A percentile compares a stretch with the other conserved stretches of the same genome.
Conservation (phyloP, 2,888 invertebrate genomes). For the Acleris cristana region DNA sequence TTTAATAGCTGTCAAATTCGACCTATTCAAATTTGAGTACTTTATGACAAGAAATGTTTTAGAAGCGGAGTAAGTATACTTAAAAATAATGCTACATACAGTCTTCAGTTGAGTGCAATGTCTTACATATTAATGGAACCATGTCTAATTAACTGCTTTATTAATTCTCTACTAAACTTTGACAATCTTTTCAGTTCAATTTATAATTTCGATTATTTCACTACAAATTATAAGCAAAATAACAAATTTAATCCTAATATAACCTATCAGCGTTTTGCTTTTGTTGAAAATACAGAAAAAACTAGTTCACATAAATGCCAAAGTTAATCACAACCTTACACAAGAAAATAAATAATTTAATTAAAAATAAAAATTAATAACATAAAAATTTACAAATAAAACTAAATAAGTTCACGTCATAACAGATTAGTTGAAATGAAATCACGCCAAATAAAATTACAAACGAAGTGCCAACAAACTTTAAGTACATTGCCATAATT, state of each 20-base stretch:
- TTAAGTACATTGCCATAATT: conserved; percentile 64
- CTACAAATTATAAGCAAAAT: not conserved
- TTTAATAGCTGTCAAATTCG: no score
- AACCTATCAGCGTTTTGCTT: no score
- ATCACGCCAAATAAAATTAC: conserved; percentile 41
- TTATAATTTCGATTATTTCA: not conserved
- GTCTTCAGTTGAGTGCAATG: conserved; percentile 31
- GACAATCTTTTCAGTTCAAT: not conserved
- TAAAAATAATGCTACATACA: conserved; percentile 26
- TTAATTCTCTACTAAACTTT: not conserved
- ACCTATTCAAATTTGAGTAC: no score
- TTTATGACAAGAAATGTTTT: conserved; percentile 16
- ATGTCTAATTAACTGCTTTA: not conserved
- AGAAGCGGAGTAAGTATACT: conserved; percentile 23
- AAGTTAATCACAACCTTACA: conserved; percentile 55
- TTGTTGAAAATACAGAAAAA: conserved; percentile 15
- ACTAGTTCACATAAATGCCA: conserved; percentile 38
- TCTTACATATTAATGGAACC: conserved; percentile 14
- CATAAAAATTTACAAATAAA: conserved; percentile 41
- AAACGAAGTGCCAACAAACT: conserved; percentile 46
- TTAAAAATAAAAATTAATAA: conserved; percentile 37
- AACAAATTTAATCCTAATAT: not conserved
- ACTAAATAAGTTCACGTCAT: conserved; percentile 48
- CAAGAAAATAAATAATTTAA: conserved; percentile 48
- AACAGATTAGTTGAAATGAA: conserved; percentile 34